phyloP scores from a whole-genome alignment of 2,888 invertebrate genomes.

The Meteorus colon region DNA sequence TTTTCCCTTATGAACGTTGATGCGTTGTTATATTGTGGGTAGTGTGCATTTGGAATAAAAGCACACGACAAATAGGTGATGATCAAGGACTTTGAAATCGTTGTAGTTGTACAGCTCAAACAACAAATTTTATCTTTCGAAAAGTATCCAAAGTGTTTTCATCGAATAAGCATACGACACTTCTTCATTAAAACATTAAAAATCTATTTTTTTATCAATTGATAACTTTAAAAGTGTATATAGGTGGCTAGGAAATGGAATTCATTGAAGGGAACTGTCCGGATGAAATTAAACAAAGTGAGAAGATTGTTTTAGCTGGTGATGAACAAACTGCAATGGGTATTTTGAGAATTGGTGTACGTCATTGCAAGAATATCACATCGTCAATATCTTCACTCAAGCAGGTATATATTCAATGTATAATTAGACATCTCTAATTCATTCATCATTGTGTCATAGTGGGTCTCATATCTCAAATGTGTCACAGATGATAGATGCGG shows the following conservation, averaged over 20 bases:
- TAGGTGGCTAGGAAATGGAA: not conserved
- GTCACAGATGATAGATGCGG: conserved; percentile 4
- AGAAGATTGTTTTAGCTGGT: not conserved
- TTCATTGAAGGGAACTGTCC: not conserved
- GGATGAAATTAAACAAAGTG: not conserved
- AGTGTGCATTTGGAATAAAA: not conserved
- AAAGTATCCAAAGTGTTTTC: not conserved
- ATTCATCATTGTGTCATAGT: too few species aligned
- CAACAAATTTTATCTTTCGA: not conserved
- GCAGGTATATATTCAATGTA: not conserved
- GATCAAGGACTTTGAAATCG: not conserved
- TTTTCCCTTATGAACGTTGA: not conserved
- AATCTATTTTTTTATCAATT: not conserved
- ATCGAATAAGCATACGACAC: not conserved
- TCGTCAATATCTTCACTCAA: not conserved
- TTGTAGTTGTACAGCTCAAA: not conserved
- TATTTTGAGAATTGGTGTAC: conserved; percentile 1
- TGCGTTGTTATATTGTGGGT: conserved; percentile 2
- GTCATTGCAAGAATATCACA: not conserved
- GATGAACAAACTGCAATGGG: conserved; percentile 17
- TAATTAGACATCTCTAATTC: not conserved
- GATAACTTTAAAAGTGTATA: not conserved
- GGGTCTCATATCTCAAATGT: not conserved
- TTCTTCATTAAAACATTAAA: not conserved
- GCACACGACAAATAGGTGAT: not conserved